Percentiles rank a stretch among this genome's conserved stretches.
Evolutionary conservation across 2,888 invertebrate genomes (phyloP).

Genomic region (Drosophila merina): DNA sequence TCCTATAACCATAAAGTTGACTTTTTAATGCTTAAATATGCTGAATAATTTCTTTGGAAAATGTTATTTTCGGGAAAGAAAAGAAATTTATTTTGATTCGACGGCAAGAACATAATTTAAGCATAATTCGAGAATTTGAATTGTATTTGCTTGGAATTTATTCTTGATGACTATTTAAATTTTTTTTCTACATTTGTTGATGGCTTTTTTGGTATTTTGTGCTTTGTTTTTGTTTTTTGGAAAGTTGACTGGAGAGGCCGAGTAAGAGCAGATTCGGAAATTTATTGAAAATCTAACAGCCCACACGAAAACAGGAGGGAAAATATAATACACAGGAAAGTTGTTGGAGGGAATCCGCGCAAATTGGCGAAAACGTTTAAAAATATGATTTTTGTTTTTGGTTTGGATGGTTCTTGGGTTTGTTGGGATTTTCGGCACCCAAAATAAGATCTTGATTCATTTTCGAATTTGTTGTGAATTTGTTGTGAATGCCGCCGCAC

Average conservation of each 20-base stretch:
- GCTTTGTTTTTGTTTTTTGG: neutral
- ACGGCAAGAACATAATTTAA: neutral
- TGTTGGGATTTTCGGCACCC: slow-evolving; percentile 47
- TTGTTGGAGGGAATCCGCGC: slow-evolving; percentile 41
- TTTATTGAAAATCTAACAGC: slow-evolving; percentile 11
- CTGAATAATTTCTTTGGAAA: slow-evolving; percentile 20
- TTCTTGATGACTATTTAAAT: neutral
- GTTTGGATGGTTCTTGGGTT: neutral
- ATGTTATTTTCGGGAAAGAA: neutral
- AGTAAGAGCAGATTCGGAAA: slow-evolving; percentile 6
- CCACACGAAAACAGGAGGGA: slow-evolving; percentile 13
- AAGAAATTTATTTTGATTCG: neutral
- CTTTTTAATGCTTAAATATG: slow-evolving; percentile 13
- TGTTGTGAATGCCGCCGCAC: slow-evolving; percentile 46
- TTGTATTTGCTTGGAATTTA: slow-evolving; percentile 4
- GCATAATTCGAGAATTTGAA: neutral
- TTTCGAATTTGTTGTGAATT: slow-evolving; percentile 47
- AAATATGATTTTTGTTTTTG: slow-evolving; percentile 57
- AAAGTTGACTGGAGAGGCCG: slow-evolving; percentile 17
- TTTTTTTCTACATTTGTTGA: neutral
- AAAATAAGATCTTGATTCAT: slow-evolving; percentile 74
- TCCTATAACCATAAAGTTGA: slow-evolving; percentile 16
- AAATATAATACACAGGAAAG: slow-evolving; percentile 9
- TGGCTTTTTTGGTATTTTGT: neutral
- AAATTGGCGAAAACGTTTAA: slow-evolving; percentile 45